Conservation (phyloP, 1,140 invertebrate species). For the Atta texana region DNA sequence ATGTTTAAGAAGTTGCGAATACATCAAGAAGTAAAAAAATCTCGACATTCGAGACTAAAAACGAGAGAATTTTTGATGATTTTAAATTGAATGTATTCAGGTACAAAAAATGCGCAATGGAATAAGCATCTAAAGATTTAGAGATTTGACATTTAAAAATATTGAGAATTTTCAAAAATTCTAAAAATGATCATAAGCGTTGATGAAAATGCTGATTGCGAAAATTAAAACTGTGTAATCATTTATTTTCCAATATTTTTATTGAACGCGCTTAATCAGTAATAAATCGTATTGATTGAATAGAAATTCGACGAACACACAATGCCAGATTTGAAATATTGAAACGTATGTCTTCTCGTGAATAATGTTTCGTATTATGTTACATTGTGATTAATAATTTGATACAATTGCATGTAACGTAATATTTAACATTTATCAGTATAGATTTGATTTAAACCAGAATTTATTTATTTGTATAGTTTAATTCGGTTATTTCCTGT, state of each 20-base stretch:
- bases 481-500: constrained; percentile 9
- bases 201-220: background rate
- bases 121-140: background rate
- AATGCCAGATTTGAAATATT: constrained; percentile 43
- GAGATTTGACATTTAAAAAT: background rate
- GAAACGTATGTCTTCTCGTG: constrained; percentile 23
- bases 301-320: constrained; percentile 7
- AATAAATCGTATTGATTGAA: constrained; percentile 10
- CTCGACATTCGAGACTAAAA: background rate
- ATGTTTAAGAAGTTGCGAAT: background rate
- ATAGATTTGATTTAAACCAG: background rate
- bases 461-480: constrained; percentile 49
- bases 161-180: background rate
- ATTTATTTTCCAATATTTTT: background rate
- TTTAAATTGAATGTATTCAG: background rate
- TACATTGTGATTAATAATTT: constrained; percentile 48
- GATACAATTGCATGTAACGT: constrained; percentile 56
- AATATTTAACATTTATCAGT: constrained; percentile 55
- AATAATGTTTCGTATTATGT: constrained; percentile 31
- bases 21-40: background rate
- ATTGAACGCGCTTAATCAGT: background rate
- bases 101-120: background rate
- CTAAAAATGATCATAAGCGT: background rate
- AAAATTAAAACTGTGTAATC: background rate
- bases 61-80: background rate